These are phyloP conservation scores for Penaeus monodon DNA, from an alignment of 2,888 invertebrate genomes.

Conservation along the genomic window DNA sequence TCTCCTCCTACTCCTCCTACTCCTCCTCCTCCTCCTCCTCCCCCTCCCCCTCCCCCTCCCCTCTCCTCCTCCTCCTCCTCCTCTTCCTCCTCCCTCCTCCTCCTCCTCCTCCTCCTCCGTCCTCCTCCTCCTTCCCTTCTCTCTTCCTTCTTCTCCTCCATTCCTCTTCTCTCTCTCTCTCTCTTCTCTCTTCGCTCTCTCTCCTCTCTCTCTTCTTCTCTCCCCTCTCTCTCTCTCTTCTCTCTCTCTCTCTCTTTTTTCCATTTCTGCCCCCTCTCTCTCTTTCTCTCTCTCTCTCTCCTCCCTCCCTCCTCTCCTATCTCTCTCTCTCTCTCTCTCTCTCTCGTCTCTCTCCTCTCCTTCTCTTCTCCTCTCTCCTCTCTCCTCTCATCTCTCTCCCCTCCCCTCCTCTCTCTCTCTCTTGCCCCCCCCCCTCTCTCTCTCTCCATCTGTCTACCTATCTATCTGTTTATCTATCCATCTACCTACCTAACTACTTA, in stretches of 20 bases:
- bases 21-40: background rate
- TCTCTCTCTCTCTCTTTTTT: background rate
- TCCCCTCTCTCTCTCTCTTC: background rate
- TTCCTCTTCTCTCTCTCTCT: background rate
- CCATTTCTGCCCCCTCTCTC: background rate
- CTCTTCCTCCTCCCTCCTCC: too few relatives aligned
- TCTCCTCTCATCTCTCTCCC: background rate
- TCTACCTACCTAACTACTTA: background rate
- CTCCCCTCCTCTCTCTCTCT: background rate
- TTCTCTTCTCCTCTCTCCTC: background rate
- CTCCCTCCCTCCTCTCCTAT: background rate
- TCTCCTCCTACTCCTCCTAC: too few relatives aligned
- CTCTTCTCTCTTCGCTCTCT: background rate
- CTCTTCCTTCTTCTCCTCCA: too few relatives aligned
- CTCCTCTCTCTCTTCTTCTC: too few relatives aligned
- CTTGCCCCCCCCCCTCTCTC: too few relatives aligned
- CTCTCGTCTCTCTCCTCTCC: background rate
- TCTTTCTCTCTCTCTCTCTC: background rate
- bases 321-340: background rate
- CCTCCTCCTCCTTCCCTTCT: too few relatives aligned
- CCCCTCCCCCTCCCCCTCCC: background rate
- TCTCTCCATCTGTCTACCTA: background rate
- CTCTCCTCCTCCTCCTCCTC: background rate
- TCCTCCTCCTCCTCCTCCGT: too few relatives aligned
- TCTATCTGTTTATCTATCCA: slow-evolving; percentile 1